These are phyloP conservation scores for Lysandra coridon DNA, from an alignment of 2,888 invertebrate genomes.

Conservation along the genomic window DNA sequence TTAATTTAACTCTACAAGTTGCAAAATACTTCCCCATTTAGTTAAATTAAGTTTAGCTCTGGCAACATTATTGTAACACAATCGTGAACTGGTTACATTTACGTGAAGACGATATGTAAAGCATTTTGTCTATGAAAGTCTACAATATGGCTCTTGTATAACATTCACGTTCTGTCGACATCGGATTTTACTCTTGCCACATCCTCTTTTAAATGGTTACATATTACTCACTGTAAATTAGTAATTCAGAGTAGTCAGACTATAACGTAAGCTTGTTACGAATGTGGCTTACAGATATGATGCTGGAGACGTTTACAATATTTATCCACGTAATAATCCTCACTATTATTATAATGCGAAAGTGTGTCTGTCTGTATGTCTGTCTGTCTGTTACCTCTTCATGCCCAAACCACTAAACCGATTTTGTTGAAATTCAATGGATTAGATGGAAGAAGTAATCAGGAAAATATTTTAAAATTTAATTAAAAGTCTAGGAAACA, in stretches of 20 bases:
- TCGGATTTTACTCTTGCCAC: constrained; percentile 27
- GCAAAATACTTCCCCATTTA: neutral
- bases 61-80: constrained; percentile 26
- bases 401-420: too few species aligned
- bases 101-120: constrained; percentile 34
- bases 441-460: too few species aligned
- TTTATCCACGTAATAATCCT: too few species aligned
- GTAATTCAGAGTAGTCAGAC: neutral
- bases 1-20: too few species aligned
- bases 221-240: constrained; percentile 15
- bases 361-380: too few species aligned
- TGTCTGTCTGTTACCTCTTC: too few species aligned
- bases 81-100: constrained; percentile 34
- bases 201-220: constrained; percentile 14
- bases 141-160: constrained; percentile 26
- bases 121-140: constrained; percentile 36
- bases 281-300: neutral
- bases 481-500: too few species aligned
- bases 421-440: too few species aligned
- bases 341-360: too few species aligned
- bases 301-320: neutral
- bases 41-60: neutral
- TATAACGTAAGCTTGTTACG: neutral
- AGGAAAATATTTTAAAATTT: too few species aligned
- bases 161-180: constrained; percentile 28